These are phyloP conservation scores for Lytechinus variegatus DNA, from an alignment of 35 echinoderm and acorn worm genomes.

Conservation along the genomic window DNA sequence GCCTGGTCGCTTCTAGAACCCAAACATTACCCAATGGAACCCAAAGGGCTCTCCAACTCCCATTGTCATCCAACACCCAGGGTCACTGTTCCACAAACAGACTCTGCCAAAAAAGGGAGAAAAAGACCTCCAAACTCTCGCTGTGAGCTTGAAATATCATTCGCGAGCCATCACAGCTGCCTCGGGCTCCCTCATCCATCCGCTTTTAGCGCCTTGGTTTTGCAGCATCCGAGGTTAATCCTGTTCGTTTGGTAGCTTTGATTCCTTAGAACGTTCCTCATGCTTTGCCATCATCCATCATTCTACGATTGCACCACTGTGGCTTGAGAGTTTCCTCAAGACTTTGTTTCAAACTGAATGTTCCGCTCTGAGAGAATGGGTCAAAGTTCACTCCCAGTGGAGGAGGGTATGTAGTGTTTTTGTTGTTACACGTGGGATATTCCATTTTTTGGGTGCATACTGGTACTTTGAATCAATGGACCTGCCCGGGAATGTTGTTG, in stretches of 20 bases:
- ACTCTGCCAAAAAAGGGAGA: neutral
- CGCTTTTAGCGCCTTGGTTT: neutral
- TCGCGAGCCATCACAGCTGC: neutral
- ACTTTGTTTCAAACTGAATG: neutral
- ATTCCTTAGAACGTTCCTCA: neutral
- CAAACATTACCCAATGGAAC: neutral
- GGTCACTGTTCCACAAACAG: neutral
- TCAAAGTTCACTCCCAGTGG: neutral
- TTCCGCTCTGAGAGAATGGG: neutral
- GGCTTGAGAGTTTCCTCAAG: neutral
- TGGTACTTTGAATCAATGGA: neutral
- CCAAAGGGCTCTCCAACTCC: neutral
- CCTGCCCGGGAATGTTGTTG: neutral
- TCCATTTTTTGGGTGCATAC: neutral
- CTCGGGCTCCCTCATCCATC: neutral
- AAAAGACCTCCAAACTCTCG: neutral
- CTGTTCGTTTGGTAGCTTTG: neutral
- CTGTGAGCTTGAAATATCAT: constrained; percentile 11
- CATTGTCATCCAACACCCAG: neutral
- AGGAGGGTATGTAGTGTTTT: neutral
- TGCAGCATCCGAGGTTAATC: neutral
- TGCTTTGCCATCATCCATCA: neutral
- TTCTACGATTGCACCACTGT: neutral
- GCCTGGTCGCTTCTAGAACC: neutral
- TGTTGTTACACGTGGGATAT: neutral